Percentiles rank a stretch among this genome's conserved stretches.
Evolutionary conservation across 2,797 vertebrate genomes (phyloP).

Genomic region (Neopelma chrysocephalum): DNA sequence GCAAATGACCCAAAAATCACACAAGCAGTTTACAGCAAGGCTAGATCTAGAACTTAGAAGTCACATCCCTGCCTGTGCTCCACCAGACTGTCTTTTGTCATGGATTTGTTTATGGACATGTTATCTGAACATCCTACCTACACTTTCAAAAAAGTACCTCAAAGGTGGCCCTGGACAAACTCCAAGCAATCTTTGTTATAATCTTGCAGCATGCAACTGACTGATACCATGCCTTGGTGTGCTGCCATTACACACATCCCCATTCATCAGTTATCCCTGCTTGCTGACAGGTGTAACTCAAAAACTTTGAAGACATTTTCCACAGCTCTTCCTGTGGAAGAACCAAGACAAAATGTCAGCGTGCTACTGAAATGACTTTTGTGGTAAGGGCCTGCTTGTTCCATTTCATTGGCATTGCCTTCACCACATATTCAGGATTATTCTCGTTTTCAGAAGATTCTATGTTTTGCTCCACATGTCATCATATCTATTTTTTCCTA

Average conservation of each 20-base stretch:
- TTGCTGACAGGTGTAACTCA: neutral
- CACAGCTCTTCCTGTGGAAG: neutral
- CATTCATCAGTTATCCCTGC: neutral
- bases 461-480: neutral
- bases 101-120: neutral
- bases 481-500: neutral
- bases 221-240: rapidly evolving
- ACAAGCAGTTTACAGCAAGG: neutral
- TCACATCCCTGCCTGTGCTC: neutral
- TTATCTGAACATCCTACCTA: neutral
- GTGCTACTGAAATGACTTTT: neutral
- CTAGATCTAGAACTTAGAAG: neutral
- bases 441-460: neutral
- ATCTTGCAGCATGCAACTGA: neutral
- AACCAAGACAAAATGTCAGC: neutral
- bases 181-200: neutral
- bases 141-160: neutral
- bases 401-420: neutral
- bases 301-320: neutral
- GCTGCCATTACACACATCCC: neutral
- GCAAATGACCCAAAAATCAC: neutral
- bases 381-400: neutral
- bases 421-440: neutral
- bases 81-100: neutral
- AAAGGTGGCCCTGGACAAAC: neutral